Evolutionary conservation across 37 sponge, comb jelly and placozoan species (phyloP).

Genomic region (Lycopodina hypogea): DNA sequence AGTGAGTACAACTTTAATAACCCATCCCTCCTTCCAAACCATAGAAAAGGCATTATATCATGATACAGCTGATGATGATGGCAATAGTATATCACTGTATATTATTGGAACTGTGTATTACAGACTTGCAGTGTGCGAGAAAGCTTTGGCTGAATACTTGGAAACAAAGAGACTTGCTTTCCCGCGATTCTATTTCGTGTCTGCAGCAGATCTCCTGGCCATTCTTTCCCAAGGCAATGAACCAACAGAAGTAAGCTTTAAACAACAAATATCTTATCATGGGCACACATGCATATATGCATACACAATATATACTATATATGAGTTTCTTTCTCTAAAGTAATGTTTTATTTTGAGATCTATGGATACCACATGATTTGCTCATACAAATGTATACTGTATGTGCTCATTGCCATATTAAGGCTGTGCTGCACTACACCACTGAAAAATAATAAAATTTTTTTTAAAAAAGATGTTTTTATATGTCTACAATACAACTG

Average conservation of each 20-base stretch:
- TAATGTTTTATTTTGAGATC: not conserved
- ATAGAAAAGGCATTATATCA: not conserved
- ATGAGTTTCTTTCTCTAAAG: not conserved
- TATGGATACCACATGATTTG: no score
- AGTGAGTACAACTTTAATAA: constrained; percentile 36
- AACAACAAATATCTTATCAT: not conserved
- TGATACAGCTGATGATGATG: not conserved
- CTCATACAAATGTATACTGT: no score
- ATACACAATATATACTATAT: no score
- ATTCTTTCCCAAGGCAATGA: constrained; percentile 97
- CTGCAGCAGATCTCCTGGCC: constrained; percentile 94
- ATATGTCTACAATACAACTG: no score
- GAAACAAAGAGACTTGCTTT: constrained; percentile 99
- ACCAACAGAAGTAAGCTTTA: constrained; percentile 75
- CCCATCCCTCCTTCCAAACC: no score
- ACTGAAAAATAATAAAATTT: no score
- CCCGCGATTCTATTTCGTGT: constrained; percentile 99
- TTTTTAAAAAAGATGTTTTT: no score
- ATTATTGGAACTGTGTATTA: not conserved
- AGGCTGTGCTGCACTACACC: no score
- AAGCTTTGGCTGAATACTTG: constrained; percentile 97
- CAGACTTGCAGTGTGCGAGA: constrained; percentile 92
- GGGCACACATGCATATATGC: no score
- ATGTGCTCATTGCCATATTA: no score
- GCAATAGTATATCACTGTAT: not conserved